These are phyloP conservation scores for Sarcophaga carnaria DNA, from an alignment of 2,888 invertebrate genomes.

Conservation along the genomic window DNA sequence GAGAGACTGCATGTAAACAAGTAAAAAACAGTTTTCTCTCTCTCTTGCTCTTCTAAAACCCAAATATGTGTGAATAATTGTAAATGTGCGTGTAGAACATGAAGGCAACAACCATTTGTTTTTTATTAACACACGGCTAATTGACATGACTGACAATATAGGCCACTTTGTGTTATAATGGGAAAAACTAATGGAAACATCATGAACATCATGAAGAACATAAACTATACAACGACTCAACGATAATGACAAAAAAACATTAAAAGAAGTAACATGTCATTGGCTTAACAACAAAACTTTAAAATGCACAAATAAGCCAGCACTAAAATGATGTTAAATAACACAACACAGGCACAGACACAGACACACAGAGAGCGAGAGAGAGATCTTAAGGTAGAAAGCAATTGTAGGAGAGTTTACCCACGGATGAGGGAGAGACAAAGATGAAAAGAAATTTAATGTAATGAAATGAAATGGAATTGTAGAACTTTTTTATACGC, in stretches of 20 bases:
- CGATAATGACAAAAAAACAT: background rate
- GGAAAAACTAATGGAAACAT: constrained; percentile 8
- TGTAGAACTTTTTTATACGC: constrained; percentile 19
- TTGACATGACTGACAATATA: constrained; percentile 61
- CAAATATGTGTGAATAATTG: background rate
- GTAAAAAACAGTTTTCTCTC: background rate
- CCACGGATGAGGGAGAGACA: background rate
- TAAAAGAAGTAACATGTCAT: constrained; percentile 11
- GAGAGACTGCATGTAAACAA: background rate
- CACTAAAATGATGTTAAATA: constrained; percentile 37
- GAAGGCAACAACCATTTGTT: constrained; percentile 26
- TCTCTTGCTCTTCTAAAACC: background rate
- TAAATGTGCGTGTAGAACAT: background rate
- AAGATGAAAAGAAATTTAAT: background rate
- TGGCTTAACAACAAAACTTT: constrained; percentile 13
- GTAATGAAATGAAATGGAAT: constrained; percentile 34
- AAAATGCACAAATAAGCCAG: background rate
- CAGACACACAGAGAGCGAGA: constrained; percentile 10
- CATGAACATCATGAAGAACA: background rate
- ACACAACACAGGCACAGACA: constrained; percentile 6
- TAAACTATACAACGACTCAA: background rate
- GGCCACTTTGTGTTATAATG: constrained; percentile 49
- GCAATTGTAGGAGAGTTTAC: too few relatives aligned
- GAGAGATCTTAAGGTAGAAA: background rate
- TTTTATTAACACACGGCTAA: constrained; percentile 54